A percentile compares a stretch with the other conserved stretches of the same genome.
phyloP scores from a whole-genome alignment of 2,113 vertebrate species.

The Amazona guildingii region DNA sequence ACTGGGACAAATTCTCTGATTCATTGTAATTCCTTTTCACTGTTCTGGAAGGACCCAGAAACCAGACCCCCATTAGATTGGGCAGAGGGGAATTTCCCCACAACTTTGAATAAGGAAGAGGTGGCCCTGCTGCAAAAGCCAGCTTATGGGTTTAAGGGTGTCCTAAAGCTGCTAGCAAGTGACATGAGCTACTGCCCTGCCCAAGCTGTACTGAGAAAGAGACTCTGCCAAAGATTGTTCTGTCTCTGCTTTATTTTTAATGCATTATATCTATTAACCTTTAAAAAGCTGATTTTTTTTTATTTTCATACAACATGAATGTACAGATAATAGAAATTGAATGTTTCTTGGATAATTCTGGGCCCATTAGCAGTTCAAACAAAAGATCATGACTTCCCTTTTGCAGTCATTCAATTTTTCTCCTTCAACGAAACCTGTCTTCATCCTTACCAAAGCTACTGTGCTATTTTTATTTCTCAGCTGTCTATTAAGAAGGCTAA shows the following conservation, averaged over 20 bases:
- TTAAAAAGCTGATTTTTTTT: not conserved
- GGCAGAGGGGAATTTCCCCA: not conserved
- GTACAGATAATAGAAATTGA: not conserved
- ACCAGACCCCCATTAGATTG: not conserved
- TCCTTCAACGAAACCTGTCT: not conserved
- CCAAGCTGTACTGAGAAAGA: not conserved
- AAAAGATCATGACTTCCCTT: not conserved
- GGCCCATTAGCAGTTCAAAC: not conserved
- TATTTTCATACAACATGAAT: not conserved
- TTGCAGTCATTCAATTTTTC: not conserved
- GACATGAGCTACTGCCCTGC: not conserved
- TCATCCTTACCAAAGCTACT: not conserved
- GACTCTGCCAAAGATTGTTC: not conserved
- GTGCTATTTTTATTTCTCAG: not conserved
- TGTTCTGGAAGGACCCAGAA: not conserved
- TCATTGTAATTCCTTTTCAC: not conserved
- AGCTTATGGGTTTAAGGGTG: rapidly evolving
- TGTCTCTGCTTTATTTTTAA: not conserved
- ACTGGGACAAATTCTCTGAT: not conserved
- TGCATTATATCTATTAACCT: not conserved
- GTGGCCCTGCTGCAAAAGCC: not conserved
- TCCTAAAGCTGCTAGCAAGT: not conserved
- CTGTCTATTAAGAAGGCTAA: not conserved
- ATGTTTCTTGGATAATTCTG: not conserved
- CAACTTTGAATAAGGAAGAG: not conserved